These are phyloP conservation scores for Sebastes matsubarae DNA, from an alignment of 2,797 vertebrate species.

Conservation along the genomic window DNA sequence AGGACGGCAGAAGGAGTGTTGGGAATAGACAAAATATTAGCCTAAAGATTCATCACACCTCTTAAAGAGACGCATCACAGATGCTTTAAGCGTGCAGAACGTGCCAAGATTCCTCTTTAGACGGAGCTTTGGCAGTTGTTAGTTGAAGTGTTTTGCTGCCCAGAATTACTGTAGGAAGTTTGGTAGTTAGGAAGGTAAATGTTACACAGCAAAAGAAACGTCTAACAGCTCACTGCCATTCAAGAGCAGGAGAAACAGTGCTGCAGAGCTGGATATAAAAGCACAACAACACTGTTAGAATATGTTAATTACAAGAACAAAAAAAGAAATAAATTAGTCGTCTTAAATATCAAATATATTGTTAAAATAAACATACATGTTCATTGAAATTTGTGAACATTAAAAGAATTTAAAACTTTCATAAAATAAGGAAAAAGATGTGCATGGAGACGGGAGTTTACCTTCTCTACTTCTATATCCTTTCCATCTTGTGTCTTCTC, in stretches of 20 bases:
- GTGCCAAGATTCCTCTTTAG: neutral
- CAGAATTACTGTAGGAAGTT: neutral
- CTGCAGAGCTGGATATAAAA: neutral
- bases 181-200: neutral
- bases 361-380: neutral
- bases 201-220: neutral
- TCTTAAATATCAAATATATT: neutral
- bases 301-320: neutral
- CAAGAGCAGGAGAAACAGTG: neutral
- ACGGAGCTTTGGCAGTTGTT: neutral
- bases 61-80: neutral
- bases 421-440: neutral
- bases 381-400: neutral
- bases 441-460: slow-evolving; percentile 40
- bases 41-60: neutral
- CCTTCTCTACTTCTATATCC: slow-evolving; percentile 75
- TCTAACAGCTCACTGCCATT: neutral
- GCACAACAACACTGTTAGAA: neutral
- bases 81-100: neutral
- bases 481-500: slow-evolving; percentile 69
- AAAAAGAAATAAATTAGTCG: neutral
- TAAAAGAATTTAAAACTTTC: neutral
- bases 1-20: slow-evolving; percentile 1
- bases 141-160: neutral
- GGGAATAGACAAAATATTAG: slow-evolving; percentile 53